phyloP scores from a whole-genome alignment of 1,140 invertebrate species.

The Drosophila pachea region DNA sequence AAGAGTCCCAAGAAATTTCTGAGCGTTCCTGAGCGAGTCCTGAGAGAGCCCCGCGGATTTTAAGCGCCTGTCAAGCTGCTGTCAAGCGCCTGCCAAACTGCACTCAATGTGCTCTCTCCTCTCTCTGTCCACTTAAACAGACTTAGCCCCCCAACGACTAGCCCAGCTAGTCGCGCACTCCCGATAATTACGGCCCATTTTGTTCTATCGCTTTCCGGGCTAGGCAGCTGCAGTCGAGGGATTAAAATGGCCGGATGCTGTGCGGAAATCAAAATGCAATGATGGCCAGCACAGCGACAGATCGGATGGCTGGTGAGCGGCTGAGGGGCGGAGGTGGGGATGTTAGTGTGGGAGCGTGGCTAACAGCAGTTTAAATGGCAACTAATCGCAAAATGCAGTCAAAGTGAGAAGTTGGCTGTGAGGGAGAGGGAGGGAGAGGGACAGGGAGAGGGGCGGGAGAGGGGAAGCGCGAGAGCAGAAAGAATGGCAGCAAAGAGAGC shows the following conservation, averaged over 20 bases:
- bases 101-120: too few relatives aligned
- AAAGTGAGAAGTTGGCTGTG: background rate
- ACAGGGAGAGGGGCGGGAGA: too few relatives aligned
- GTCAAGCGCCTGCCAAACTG: too few relatives aligned
- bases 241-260: conserved; percentile 73
- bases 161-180: background rate
- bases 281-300: conserved; percentile 48
- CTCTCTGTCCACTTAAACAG: too few relatives aligned
- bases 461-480: too few relatives aligned
- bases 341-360: conserved; percentile 5
- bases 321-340: background rate
- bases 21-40: too few relatives aligned
- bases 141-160: too few relatives aligned
- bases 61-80: too few relatives aligned
- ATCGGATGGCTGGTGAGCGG: conserved; percentile 17
- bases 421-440: background rate
- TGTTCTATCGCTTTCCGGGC: conserved; percentile 12
- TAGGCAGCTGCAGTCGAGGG: conserved; percentile 40
- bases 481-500: background rate
- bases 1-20: too few relatives aligned
- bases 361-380: conserved; percentile 76
- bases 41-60: too few relatives aligned
- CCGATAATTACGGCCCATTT: background rate
- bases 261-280: conserved; percentile 74
- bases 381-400: conserved; percentile 68